These are phyloP conservation scores for Clinocottus analis DNA, from an alignment of 2,113 vertebrate genomes.

Conservation along the genomic window DNA sequence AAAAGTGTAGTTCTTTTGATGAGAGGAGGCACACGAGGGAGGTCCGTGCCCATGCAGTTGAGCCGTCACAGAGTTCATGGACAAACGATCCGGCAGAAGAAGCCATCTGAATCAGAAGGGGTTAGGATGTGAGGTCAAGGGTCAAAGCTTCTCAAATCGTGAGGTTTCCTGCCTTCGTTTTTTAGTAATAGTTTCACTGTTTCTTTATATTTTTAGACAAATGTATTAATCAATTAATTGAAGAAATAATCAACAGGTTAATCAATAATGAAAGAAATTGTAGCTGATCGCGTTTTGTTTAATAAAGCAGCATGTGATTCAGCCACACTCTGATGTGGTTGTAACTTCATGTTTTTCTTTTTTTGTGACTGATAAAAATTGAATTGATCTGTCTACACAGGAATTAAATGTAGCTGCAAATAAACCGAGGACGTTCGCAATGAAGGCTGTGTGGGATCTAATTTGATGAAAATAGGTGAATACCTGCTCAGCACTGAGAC, in stretches of 20 bases:
- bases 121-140: constrained; percentile 62
- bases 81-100: constrained; percentile 40
- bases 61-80: constrained; percentile 66
- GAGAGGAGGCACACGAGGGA: constrained; percentile 16
- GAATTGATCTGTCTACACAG: background rate
- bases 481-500: constrained; percentile 17
- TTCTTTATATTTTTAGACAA: background rate
- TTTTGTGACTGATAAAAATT: constrained; percentile 39
- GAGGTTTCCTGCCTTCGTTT: background rate
- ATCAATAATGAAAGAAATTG: background rate
- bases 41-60: constrained; percentile 46
- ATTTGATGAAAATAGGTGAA: constrained; percentile 29
- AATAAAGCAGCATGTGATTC: constrained; percentile 10
- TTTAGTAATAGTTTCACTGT: background rate
- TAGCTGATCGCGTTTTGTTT: background rate
- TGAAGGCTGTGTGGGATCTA: background rate
- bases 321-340: constrained; percentile 5
- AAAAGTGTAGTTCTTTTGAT: constrained; percentile 32
- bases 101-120: constrained; percentile 57
- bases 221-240: background rate
- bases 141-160: constrained; percentile 30
- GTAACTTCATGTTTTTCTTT: constrained; percentile 23
- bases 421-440: background rate
- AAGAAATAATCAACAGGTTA: background rate
- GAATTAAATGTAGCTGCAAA: background rate